Evolutionary conservation across 2,888 invertebrate genomes (phyloP).

Genomic region (Cataglyphis rosenhaueri): DNA sequence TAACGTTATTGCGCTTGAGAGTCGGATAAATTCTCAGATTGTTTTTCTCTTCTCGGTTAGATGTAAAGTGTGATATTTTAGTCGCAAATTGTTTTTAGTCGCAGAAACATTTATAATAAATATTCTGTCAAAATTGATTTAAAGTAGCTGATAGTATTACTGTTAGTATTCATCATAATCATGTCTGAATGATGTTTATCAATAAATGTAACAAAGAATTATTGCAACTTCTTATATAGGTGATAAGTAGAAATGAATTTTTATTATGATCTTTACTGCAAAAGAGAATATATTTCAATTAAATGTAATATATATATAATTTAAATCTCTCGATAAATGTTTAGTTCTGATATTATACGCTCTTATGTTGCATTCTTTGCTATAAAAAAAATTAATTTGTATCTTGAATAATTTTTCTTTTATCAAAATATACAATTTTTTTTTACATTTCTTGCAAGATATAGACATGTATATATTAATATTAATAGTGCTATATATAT

Average conservation of each 20-base stretch:
- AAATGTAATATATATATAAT: conserved; percentile 6
- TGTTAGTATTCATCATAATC: no score
- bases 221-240: conserved; percentile 7
- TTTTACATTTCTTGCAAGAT: conserved; percentile 32
- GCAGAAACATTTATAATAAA: not conserved
- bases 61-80: conserved; percentile 3
- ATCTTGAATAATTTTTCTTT: not conserved
- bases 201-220: conserved; percentile 10
- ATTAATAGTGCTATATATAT: conserved; percentile 45
- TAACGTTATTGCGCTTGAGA: conserved; percentile 8
- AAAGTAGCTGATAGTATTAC: not conserved
- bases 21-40: conserved; percentile 39
- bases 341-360: not conserved
- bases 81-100: not conserved
- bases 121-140: not conserved
- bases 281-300: conserved; percentile 17
- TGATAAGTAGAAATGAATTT: not conserved
- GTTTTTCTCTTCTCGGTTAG: conserved; percentile 26
- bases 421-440: not conserved
- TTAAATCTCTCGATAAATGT: not conserved
- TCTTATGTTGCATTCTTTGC: not conserved
- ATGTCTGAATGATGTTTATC: not conserved
- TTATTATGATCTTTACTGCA: not conserved
- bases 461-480: conserved; percentile 56
- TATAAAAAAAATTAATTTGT: conserved; percentile 2